Base-by-base conservation (phyloP, 2,888 invertebrate genomes). In the Pandemis corylana region DNA sequence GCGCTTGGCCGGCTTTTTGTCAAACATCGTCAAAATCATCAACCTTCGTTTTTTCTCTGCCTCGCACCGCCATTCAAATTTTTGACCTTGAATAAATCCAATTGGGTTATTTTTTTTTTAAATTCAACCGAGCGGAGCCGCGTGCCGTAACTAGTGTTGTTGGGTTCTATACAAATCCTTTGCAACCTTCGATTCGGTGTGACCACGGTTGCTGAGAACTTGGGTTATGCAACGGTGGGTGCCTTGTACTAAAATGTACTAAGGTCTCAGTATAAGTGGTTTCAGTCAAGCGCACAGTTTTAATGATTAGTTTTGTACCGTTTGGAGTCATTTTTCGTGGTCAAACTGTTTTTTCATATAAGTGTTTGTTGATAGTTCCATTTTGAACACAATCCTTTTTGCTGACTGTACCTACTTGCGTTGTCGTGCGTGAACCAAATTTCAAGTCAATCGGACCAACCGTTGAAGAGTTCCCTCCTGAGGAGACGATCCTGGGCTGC, bases 151-250 rank as follows among this genome's bases (percentile, higher is more conserved):
- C 70, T 77, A 74, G 66, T 42, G 7, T 61, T 42, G 12, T 61
- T 68, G 59, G 51, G 69, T 56, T 49, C 71, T 76, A 66, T 67
- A 63, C 10, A 20, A 36, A 67, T 53, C 71, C 41, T 62, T 49
- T 46, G 15, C 15, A 56, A 61, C 76, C 76, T 77, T 77, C 76
- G 59, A 77, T 77, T 76, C 63, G 64, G 69, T 64, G 53, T 59
- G 62, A 75, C 77, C 71, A 72, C 77, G 72, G 72, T 71, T 36
- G 70, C 76, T 75, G 4, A 12, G 66, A 41, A 72, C 77, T 76
- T 77, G 62, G 49, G 72, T 68, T 62, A 73, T 64, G 72, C 72
- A 73, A 63, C 63, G 46, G 0, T 42, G 64, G 7, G 10, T n/a
- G 46, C 66, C 66, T 66, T 66, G 66, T 51, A 36, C 72, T 56